A percentile compares a stretch with the other conserved stretches of the same genome.
phyloP scores from a whole-genome alignment of 1,140 invertebrate species.

The Pachypsylla venusta region DNA sequence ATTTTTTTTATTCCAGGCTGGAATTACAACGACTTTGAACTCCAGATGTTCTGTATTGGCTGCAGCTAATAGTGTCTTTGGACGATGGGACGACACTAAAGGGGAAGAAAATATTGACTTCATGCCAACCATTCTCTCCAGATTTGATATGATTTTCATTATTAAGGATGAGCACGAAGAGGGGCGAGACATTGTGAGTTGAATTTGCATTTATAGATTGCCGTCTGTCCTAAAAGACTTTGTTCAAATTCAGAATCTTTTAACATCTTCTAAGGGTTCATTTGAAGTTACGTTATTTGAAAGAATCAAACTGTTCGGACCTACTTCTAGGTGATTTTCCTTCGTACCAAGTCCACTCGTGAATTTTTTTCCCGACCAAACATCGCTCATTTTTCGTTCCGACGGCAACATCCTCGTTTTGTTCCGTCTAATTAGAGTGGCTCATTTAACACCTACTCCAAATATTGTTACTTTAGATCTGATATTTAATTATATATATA shows the following conservation, averaged over 20 bases:
- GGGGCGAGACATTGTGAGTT: constrained; percentile 62
- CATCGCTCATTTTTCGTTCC: too few relatives aligned
- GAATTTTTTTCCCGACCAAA: too few relatives aligned
- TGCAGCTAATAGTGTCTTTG: constrained; percentile 96
- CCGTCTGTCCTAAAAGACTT: not conserved
- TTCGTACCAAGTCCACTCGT: too few relatives aligned
- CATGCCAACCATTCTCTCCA: constrained; percentile 99
- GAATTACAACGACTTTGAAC: constrained; percentile 97
- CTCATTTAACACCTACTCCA: too few relatives aligned
- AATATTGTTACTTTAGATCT: too few relatives aligned
- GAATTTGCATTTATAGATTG: constrained; percentile 1
- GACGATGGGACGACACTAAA: constrained; percentile 96
- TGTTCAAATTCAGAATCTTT: not conserved
- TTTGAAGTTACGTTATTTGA: not conserved
- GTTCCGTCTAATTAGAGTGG: too few relatives aligned
- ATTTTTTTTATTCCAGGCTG: constrained; percentile 62
- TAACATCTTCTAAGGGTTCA: not conserved
- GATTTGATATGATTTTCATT: constrained; percentile 99
- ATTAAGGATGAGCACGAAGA: constrained; percentile 95
- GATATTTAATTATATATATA: too few relatives aligned
- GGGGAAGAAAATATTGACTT: constrained; percentile 99
- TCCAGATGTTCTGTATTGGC: constrained; percentile 95
- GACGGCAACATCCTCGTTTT: too few relatives aligned
- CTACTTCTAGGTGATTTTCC: not conserved
- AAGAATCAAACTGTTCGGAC: not conserved